Evolutionary conservation across 2,113 vertebrate species (phyloP).

Genomic region (Beaufortia kweichowensis): DNA sequence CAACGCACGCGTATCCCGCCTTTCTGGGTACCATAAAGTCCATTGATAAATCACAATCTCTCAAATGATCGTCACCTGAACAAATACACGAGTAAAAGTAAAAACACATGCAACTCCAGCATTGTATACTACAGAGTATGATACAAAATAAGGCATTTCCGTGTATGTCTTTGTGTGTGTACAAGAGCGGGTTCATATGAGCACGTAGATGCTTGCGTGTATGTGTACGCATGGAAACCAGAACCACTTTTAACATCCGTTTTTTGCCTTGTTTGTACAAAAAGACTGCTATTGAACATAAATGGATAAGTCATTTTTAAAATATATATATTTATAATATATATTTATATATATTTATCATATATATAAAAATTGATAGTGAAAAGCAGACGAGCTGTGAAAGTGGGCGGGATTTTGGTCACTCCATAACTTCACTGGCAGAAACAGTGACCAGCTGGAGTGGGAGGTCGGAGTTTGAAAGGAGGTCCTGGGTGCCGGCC

Average conservation of each 20-base stretch:
- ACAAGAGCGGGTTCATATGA: slow-evolving; percentile 54
- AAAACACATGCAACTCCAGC: slow-evolving; percentile 99
- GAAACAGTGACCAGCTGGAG: slow-evolving; percentile 98
- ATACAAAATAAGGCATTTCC: slow-evolving; percentile 99
- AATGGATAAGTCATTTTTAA: slow-evolving; percentile 79
- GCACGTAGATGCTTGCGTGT: slow-evolving; percentile 18
- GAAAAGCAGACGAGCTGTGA: slow-evolving; percentile 60
- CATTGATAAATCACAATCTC: slow-evolving; percentile 32
- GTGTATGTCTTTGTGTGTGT: slow-evolving; percentile 68
- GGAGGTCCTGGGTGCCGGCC: slow-evolving; percentile 88
- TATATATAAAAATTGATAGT: slow-evolving; percentile 69
- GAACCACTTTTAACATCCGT: slow-evolving; percentile 91
- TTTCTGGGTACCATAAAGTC: slow-evolving; percentile 43
- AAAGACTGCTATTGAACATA: slow-evolving; percentile 99
- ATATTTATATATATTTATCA: slow-evolving; percentile 80
- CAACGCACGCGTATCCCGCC: neutral
- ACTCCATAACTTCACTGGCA: slow-evolving; percentile 96
- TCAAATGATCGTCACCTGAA: slow-evolving; percentile 52
- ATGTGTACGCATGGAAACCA: slow-evolving; percentile 77
- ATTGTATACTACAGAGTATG: slow-evolving; percentile 99
- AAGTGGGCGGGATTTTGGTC: slow-evolving; percentile 70
- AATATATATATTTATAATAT: slow-evolving; percentile 79
- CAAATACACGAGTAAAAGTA: slow-evolving; percentile 75
- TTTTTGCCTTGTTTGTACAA: slow-evolving; percentile 90
- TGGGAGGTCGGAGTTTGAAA: slow-evolving; percentile 96